These are phyloP conservation scores for Tetragonisca angustula DNA, from an alignment of 2,888 invertebrate genomes.

Conservation along the genomic window DNA sequence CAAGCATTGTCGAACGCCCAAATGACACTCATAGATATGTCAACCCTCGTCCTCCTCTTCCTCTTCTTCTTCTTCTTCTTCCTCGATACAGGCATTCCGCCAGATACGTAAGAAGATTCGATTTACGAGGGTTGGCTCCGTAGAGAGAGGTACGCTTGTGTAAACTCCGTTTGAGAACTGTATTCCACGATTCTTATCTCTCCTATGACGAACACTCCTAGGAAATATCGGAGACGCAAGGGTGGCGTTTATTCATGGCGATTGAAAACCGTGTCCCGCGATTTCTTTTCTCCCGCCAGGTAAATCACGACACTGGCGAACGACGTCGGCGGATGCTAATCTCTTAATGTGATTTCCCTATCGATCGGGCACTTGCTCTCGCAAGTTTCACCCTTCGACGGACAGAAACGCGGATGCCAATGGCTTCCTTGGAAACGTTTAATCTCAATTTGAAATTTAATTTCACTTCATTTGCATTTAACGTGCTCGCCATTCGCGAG, in stretches of 20 bases:
- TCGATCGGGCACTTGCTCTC: not conserved
- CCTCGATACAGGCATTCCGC: constrained; percentile 22
- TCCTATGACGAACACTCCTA: no score
- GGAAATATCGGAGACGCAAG: no score
- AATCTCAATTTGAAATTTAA: not conserved
- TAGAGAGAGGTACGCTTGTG: not conserved
- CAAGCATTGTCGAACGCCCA: constrained; percentile 62
- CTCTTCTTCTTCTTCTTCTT: not conserved
- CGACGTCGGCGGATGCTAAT: constrained; percentile 31
- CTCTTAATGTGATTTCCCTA: constrained; percentile 26
- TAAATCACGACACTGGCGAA: constrained; percentile 8
- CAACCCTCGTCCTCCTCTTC: constrained; percentile 22
- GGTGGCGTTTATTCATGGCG: not conserved
- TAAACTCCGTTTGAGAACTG: constrained; percentile 18
- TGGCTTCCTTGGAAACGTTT: not conserved
- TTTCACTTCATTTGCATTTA: not conserved
- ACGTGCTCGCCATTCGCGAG: no score
- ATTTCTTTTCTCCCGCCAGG: not conserved
- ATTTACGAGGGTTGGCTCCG: constrained; percentile 43
- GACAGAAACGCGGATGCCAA: not conserved
- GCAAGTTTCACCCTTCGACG: not conserved
- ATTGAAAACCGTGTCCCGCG: not conserved
- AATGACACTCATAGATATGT: constrained; percentile 65
- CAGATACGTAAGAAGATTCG: constrained; percentile 24
- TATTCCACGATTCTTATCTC: constrained; percentile 4